phyloP scores from a whole-genome alignment of 2,888 invertebrate species.

The Sphecodes monilicornis region DNA sequence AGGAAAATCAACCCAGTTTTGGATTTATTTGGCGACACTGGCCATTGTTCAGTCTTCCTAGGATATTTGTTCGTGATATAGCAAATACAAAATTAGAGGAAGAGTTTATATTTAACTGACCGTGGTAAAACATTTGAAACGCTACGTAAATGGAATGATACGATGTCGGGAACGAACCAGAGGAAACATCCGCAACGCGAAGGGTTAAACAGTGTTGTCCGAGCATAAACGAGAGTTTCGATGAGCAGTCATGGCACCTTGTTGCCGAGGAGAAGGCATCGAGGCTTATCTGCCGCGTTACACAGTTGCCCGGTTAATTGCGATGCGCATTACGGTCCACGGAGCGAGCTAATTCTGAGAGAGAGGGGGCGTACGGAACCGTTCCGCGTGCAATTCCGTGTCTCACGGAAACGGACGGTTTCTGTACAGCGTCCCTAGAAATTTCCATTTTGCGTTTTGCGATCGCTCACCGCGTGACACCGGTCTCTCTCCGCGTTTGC shows the following conservation, averaged over 20 bases:
- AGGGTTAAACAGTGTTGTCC: background rate
- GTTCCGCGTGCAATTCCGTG: background rate
- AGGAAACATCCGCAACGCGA: background rate
- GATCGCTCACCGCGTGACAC: conserved; percentile 28
- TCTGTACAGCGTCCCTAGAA: conserved; percentile 4
- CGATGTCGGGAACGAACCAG: background rate
- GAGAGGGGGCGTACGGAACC: conserved; percentile 3
- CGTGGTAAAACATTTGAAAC: too few relatives aligned
- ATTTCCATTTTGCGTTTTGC: conserved; percentile 23
- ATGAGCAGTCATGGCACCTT: background rate
- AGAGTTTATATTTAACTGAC: too few relatives aligned
- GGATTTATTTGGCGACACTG: too few relatives aligned
- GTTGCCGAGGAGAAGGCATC: conserved; percentile 20
- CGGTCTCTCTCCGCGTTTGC: conserved; percentile 18
- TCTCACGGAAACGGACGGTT: conserved; percentile 28
- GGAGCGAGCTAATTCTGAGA: conserved; percentile 61
- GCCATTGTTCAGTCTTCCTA: too few relatives aligned
- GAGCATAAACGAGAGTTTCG: conserved; percentile 15
- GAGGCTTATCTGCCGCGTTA: conserved; percentile 61
- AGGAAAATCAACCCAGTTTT: too few relatives aligned
- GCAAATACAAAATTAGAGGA: too few relatives aligned
- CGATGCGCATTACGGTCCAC: conserved; percentile 63
- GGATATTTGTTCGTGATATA: too few relatives aligned
- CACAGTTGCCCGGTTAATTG: conserved; percentile 65
- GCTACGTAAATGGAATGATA: too few relatives aligned